Evolutionary conservation across 2,113 vertebrate species (phyloP).

Genomic region (Puntigrus tetrazona): DNA sequence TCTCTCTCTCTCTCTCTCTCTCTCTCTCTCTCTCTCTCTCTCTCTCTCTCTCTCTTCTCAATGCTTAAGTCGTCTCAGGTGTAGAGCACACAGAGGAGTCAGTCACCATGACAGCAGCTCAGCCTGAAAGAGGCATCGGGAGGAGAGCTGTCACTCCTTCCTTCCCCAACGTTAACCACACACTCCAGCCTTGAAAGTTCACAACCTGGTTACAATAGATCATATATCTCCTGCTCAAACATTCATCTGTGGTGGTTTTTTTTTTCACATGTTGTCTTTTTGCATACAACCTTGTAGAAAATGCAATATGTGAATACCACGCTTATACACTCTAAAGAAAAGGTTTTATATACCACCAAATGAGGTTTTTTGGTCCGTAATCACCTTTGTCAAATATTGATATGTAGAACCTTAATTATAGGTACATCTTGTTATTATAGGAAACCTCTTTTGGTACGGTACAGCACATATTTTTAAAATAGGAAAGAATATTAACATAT

Average conservation of each 20-base stretch:
- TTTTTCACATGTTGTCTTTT: neutral
- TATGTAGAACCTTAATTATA: too few species aligned
- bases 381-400: too few species aligned
- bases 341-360: too few species aligned
- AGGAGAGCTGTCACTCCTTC: constrained; percentile 43
- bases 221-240: neutral
- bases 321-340: too few species aligned
- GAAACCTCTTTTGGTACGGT: too few species aligned
- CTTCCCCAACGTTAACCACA: constrained; percentile 32
- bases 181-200: constrained; percentile 22
- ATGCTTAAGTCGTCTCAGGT: constrained; percentile 20
- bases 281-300: neutral
- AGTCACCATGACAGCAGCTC: constrained; percentile 44
- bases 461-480: too few species aligned
- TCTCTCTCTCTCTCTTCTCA: neutral
- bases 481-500: too few species aligned
- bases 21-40: too few species aligned
- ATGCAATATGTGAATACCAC: neutral
- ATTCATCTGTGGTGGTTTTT: neutral
- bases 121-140: constrained; percentile 26
- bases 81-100: constrained; percentile 14
- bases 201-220: neutral
- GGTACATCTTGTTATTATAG: too few species aligned
- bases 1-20: too few species aligned
- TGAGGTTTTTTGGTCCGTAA: too few species aligned